Base-by-base conservation (phyloP, 2,888 invertebrate genomes). In the Eristalis arbustorum region DNA sequence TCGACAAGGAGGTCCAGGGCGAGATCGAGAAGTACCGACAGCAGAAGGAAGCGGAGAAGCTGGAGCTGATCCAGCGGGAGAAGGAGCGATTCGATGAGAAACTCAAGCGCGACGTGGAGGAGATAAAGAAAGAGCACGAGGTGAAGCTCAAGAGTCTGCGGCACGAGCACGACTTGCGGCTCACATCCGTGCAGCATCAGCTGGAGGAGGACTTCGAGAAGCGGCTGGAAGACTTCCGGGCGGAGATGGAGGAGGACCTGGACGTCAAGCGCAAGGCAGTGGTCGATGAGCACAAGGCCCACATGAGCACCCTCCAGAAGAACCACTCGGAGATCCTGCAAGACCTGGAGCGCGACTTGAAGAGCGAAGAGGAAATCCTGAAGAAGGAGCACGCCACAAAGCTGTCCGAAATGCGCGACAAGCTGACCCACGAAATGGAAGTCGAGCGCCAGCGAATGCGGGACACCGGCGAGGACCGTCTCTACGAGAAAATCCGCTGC, bases 311-410 rank as follows among this genome's bases (percentile, higher is more conserved):
- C 2, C 76, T 93, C 11, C 92, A 93, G 64, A 89, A 90, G 72
- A 92, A 93, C 81, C 93, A 93, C 59, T 89, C 91, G 0, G 92
- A 92, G 79, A 90, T 92, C 11, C 88, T 93, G 5, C 91, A 91
- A 22, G 92, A 93, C 28, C 89, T 93, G 2, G 93, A 93, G 62
- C 89, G 93, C 0, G 93, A 93, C 81, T 64, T 93, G 49, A 92
- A 92, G 87, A 92, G 91, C 75, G 92, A 96, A 95, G 96, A 96
- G 90, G 95, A 95, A 89, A 93, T 95, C 0, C 92, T 96, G 0
- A 94, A 95, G 1, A 94, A 94, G 6, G 95, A 96, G 82, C 96
- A 96, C 91, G 94, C 95, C 31, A 94, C 94, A 40, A 94, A 95
- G 89, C 90, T 96, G 80, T 93, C 94, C 1, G 95, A 96, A 88